Base-by-base conservation (phyloP, 2,113 vertebrate species). In the Epinephelus moara region DNA sequence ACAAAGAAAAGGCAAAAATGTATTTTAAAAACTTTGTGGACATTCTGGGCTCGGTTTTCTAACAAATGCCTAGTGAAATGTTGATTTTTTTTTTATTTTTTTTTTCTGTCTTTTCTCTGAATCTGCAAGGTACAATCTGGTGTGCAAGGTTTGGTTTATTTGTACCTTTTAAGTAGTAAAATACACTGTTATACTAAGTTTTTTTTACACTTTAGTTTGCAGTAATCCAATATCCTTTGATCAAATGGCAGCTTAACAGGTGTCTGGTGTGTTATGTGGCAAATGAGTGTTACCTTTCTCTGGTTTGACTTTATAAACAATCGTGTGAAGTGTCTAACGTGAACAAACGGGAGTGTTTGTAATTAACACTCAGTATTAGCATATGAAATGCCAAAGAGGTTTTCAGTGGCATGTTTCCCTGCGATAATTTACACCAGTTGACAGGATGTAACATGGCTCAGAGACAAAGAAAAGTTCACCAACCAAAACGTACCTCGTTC, bases 361-460 rank as follows among this genome's bases (percentile, higher is more conserved):
- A 90, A 92, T 93, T 90, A 93, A 87, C 81, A 87, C 78, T 82
- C 83, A 50, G 23, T 86, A 90, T 91, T 93, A 90, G 86, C 84
- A 90, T 91, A 91, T 90, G 63, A 90, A 88, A 94, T 91, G 91
- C 68, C 85, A 92, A 72, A 83, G 52, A 88, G 66, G 52, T 79
- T 90, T 83, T 89, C 80, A 61, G 84, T 82, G 40, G 62, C 73
- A 59, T 74, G 62, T 85, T 82, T 86, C 75, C 47, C 67, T 70
- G 15, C 49, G 47, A 84, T 84, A 82, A 81, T 92, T 81, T 81
- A 72, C 40, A 80, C 50, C 64, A 71, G 56, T 80, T 23, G 33
- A 47, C 52, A 67, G 75, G 77, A 81, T 80, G 81, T 80, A 70
- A 79, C 74, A 52, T 15, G 81, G 50, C 37, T 75, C 77, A 59